These are phyloP conservation scores for Hylaeus anthracinus DNA, from an alignment of 1,140 invertebrate species.

Conservation along the genomic window DNA sequence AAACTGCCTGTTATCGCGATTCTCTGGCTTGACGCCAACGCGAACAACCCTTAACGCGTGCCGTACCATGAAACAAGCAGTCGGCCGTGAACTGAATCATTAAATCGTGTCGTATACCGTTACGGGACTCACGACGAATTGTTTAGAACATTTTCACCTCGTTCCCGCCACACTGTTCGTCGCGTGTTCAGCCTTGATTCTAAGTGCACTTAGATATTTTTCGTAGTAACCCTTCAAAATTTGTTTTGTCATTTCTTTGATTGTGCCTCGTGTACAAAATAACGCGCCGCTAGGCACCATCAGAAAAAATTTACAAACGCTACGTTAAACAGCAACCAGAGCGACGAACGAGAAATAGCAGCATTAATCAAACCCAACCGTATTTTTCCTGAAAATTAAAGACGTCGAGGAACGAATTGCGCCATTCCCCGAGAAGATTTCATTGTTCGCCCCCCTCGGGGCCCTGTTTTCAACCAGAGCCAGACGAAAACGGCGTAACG, in stretches of 20 bases:
- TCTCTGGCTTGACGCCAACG: conserved; percentile 14
- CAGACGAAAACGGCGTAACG: neutral
- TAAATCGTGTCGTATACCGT: conserved; percentile 51
- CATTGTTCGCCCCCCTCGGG: conserved; percentile 12
- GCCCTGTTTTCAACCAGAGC: conserved; percentile 10
- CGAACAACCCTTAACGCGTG: conserved; percentile 22
- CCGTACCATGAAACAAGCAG: conserved; percentile 26
- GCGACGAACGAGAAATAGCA: neutral
- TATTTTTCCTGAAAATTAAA: conserved; percentile 23
- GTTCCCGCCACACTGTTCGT: conserved; percentile 1
- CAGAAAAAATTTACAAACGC: no score
- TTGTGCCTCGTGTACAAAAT: no score
- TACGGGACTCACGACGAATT: conserved; percentile 41
- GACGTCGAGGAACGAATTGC: conserved; percentile 21
- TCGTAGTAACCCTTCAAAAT: no score
- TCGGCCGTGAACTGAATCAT: conserved; percentile 47
- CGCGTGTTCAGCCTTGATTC: neutral
- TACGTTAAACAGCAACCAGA: no score
- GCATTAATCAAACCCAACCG: conserved; percentile 16
- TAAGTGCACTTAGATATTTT: no score
- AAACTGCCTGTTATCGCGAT: conserved; percentile 10
- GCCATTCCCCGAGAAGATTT: conserved; percentile 17
- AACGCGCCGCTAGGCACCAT: no score
- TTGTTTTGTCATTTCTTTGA: no score
- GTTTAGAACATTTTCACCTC: conserved; percentile 38